phyloP scores from a whole-genome alignment of 35 echinoderm and acorn worm genomes.

The Heliocidaris tuberculata region DNA sequence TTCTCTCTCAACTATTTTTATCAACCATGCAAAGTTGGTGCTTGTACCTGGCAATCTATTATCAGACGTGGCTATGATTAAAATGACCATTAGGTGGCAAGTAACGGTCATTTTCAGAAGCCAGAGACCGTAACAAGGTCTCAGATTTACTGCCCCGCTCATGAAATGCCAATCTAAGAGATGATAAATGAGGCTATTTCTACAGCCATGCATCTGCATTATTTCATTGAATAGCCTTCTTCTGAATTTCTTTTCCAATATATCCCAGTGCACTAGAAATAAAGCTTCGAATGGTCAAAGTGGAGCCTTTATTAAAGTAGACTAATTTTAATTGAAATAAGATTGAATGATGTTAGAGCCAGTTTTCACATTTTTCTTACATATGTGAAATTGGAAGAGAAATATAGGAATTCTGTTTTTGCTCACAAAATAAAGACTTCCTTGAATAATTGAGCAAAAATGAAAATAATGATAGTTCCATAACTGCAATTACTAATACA shows the following conservation, averaged over 20 bases:
- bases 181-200: not conserved
- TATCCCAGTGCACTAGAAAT: not conserved
- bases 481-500: no score
- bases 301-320: not conserved
- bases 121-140: not conserved
- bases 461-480: no score
- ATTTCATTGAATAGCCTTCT: not conserved
- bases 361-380: no score
- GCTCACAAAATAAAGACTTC: no score
- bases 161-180: not conserved
- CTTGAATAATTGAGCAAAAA: no score
- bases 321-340: not conserved
- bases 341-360: not conserved
- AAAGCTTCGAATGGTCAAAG: not conserved
- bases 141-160: not conserved
- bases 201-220: not conserved
- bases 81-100: not conserved
- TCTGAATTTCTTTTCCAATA: not conserved
- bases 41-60: not conserved
- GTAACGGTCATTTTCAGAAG: not conserved
- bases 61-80: not conserved
- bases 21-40: not conserved
- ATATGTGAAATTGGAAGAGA: no score
- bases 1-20: not conserved
- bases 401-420: no score